phyloP scores from a whole-genome alignment of 2,113 vertebrate genomes.

The Sphaerodactylus townsendi region DNA sequence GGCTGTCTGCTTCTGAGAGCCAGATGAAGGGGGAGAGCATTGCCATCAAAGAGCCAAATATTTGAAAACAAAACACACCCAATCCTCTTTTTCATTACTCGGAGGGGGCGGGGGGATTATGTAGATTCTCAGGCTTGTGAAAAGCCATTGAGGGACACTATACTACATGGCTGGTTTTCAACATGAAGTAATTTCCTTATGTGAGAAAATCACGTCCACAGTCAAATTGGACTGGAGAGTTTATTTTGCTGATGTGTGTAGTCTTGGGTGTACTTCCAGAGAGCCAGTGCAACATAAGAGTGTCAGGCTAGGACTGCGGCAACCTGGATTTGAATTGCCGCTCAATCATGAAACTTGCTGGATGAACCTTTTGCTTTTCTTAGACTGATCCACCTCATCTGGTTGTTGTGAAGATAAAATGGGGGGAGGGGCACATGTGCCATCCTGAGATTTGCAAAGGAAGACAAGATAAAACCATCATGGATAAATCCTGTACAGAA shows the following conservation, averaged over 20 bases:
- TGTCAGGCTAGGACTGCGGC: no score
- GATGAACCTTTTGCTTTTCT: no score
- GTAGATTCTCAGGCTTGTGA: background rate
- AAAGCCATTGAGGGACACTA: background rate
- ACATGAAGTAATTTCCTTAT: background rate
- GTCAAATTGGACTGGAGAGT: background rate
- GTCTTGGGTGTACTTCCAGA: background rate
- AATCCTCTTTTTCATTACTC: background rate
- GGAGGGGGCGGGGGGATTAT: background rate
- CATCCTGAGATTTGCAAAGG: no score
- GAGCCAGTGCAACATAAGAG: no score
- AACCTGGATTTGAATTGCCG: no score
- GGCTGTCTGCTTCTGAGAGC: slow-evolving; percentile 5
- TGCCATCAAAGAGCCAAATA: background rate
- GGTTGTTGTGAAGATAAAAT: no score
- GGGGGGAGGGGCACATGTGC: no score
- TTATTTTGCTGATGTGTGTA: background rate
- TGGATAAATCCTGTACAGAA: no score
- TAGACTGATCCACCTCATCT: no score
- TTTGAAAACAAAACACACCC: no score
- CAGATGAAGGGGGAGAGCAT: background rate
- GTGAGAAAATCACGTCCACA: background rate
- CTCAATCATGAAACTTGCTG: no score
- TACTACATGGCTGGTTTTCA: background rate
- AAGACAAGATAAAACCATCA: no score